Percentiles rank a stretch among this genome's conserved stretches.
Conservation (phyloP, 2,888 invertebrate species). For the Electrophaes corylata region DNA sequence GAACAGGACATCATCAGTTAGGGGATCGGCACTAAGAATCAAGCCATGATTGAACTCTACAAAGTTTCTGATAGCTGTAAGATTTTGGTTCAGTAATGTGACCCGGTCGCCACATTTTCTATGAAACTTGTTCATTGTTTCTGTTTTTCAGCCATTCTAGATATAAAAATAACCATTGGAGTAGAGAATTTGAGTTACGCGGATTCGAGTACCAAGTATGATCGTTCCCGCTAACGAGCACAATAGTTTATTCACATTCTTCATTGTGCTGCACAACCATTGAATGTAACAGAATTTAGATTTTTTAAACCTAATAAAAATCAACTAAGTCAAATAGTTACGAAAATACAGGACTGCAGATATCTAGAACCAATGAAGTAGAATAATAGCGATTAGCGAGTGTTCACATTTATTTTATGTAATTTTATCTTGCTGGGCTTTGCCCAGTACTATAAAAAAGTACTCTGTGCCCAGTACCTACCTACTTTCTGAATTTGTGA, state of each 20-base stretch:
- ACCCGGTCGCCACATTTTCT: conserved; percentile 93
- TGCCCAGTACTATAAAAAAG: too few relatives aligned
- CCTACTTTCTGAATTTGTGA: too few relatives aligned
- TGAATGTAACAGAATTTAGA: too few relatives aligned
- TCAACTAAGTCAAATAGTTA: neutral
- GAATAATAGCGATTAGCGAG: neutral
- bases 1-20: conserved; percentile 92
- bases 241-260: conserved; percentile 6
- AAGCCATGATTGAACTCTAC: conserved; percentile 95
- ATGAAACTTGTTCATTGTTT: conserved; percentile 86
- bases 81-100: conserved; percentile 91
- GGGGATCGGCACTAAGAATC: conserved; percentile 91
- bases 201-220: conserved; percentile 1
- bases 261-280: neutral
- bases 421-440: neutral
- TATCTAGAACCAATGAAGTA: neutral
- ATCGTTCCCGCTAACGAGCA: conserved; percentile 8
- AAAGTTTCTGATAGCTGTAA: conserved; percentile 91
- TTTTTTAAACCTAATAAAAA: neutral
- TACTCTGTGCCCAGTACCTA: too few relatives aligned
- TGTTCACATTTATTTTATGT: too few relatives aligned
- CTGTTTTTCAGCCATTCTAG: conserved; percentile 7
- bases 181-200: neutral
- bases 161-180: neutral
- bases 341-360: neutral